phyloP scores from a whole-genome alignment of 2,797 vertebrate genomes.

The Coreius guichenoti region DNA sequence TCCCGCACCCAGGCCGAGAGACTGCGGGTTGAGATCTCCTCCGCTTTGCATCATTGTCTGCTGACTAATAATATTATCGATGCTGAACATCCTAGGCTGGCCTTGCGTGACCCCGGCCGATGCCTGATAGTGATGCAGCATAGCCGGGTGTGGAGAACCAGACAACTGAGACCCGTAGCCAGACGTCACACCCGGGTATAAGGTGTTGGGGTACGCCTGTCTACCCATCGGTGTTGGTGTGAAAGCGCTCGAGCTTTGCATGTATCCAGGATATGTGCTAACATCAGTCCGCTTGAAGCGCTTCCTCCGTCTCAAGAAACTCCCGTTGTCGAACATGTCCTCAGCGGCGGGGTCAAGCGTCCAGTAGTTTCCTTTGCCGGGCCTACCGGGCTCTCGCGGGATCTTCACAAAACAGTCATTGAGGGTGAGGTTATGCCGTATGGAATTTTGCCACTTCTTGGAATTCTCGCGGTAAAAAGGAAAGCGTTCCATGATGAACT shows the following conservation, averaged over 20 bases:
- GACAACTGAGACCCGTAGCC: conserved; percentile 79
- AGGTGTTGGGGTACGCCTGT: conserved; percentile 77
- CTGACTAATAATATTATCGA: conserved; percentile 91
- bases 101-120: conserved; percentile 75
- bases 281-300: conserved; percentile 90
- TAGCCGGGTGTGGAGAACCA: conserved; percentile 78
- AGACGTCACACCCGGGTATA: conserved; percentile 77
- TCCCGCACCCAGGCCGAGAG: conserved; percentile 75
- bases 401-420: conserved; percentile 94
- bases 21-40: conserved; percentile 75
- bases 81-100: conserved; percentile 91
- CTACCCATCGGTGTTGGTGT: conserved; percentile 81
- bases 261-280: conserved; percentile 88
- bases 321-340: conserved; percentile 95
- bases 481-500: conserved; percentile 97
- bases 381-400: conserved; percentile 90
- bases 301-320: conserved; percentile 85
- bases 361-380: conserved; percentile 95
- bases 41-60: conserved; percentile 82
- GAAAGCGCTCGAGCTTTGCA: conserved; percentile 86
- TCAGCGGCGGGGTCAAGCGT: conserved; percentile 91
- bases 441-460: conserved; percentile 94
- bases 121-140: conserved; percentile 84
- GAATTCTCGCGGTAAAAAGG: conserved; percentile 97
- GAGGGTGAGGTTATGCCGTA: conserved; percentile 89